Conservation (phyloP, 1,140 invertebrate genomes). For the Reticulitermes speratus region DNA sequence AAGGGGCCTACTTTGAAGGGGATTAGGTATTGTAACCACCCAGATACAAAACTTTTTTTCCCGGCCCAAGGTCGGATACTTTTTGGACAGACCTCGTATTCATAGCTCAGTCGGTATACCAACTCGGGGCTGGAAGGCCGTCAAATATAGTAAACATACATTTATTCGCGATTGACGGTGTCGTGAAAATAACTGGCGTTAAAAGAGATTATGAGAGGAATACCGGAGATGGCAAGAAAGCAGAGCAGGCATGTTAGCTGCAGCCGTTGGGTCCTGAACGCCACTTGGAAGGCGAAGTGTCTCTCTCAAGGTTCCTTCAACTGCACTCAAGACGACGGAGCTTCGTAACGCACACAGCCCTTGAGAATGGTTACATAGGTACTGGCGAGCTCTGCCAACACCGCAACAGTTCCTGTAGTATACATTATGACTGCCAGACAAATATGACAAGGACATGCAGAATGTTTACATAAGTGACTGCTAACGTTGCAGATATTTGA, state of each 20-base stretch:
- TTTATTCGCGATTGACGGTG: too few relatives aligned
- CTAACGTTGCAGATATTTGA: too few relatives aligned
- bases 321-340: constrained; percentile 74
- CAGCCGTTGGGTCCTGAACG: not conserved
- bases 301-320: constrained; percentile 78
- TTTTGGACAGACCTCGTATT: too few relatives aligned
- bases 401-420: constrained; percentile 74
- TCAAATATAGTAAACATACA: too few relatives aligned
- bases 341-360: constrained; percentile 74
- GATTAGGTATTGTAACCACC: too few relatives aligned
- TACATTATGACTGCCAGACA: not conserved
- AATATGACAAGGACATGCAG: not conserved
- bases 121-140: too few relatives aligned
- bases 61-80: too few relatives aligned
- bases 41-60: too few relatives aligned
- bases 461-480: not conserved
- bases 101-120: too few relatives aligned
- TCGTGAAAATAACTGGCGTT: too few relatives aligned
- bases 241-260: not conserved
- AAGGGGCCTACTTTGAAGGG: too few relatives aligned
- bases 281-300: constrained; percentile 62
- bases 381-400: constrained; percentile 77
- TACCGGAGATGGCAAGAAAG: not conserved
- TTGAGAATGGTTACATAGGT: constrained; percentile 80
- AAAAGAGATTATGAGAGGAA: too few relatives aligned